These are phyloP conservation scores for Araneus ventricosus DNA, from an alignment of 1,140 invertebrate species.

Conservation along the genomic window DNA sequence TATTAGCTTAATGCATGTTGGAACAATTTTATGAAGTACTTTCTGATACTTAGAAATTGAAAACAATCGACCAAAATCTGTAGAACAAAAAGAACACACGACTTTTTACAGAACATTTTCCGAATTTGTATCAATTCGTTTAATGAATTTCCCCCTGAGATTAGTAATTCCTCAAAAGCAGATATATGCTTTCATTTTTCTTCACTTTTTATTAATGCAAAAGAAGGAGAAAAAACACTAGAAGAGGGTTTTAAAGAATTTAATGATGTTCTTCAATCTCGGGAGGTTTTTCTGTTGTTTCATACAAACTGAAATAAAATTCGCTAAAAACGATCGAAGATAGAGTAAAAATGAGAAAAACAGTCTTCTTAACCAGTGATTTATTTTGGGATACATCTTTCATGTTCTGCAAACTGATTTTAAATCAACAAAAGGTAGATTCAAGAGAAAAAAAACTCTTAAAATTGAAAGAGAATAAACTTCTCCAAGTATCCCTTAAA, in stretches of 20 bases:
- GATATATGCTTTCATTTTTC: too few species aligned
- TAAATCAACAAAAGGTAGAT: background rate
- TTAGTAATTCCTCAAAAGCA: background rate
- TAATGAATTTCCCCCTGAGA: background rate
- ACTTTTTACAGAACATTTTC: too few species aligned
- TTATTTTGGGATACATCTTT: constrained; percentile 17
- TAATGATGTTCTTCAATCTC: constrained; percentile 8
- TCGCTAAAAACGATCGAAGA: background rate
- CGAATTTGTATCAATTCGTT: background rate
- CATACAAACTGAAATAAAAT: background rate
- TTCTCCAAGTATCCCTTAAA: background rate
- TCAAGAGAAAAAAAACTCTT: background rate
- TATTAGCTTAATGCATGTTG: too few species aligned
- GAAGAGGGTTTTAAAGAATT: background rate
- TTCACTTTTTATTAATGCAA: background rate
- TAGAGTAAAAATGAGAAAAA: background rate
- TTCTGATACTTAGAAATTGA: too few species aligned
- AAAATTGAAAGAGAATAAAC: background rate
- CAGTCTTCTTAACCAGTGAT: background rate
- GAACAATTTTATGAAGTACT: too few species aligned
- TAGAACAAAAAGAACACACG: too few species aligned
- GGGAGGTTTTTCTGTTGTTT: background rate
- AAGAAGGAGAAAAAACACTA: background rate
- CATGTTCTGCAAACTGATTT: background rate
- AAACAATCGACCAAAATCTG: too few species aligned